Evolutionary conservation across 1,140 invertebrate species (phyloP), one percentile per base, ranked within the genome.

Genomic region (Drosophila azteca): DNA sequence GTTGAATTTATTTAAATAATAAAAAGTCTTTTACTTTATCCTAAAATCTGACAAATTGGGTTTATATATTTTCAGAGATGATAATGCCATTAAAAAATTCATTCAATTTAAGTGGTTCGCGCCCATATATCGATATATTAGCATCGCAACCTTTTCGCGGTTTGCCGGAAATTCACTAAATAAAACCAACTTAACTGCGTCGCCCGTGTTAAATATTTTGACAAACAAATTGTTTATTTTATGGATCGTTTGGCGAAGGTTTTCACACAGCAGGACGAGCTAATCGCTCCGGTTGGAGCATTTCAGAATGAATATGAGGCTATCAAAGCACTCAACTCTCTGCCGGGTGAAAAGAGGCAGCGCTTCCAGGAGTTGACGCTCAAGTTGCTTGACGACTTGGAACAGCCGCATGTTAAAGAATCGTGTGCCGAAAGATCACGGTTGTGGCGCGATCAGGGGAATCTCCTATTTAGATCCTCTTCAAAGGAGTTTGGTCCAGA

Each of bases 261-360:
- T 7, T 87, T 88, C 6, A 44, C 46, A 1, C 20, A 55, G 22
- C 78, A 87, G 26, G 39, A 45, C 15, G 41, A 68, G 20, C 31
- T 82, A 9, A 43, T 88, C 22, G n/a, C 15, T 7, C 49, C 62
- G 1, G 22, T 45, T 26, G 51, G 9, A 1, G 13, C 0, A 0
- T 83, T 62, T 49, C 17, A 77, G 63, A 67, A 81, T 49, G 89
- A 90, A 45, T 66, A 70, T 11, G 65, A 65, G 43, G 69, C 71
- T 8, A 76, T 90, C 6, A 74, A 76, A 43, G 11, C 57, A 1
- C 5, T 83, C 1, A 49, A 71, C 7, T 46, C 22, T 0, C 11
- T 79, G 58, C 60, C 72, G 3, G 17, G 11, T 13, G 20, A 52
- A 5, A 65, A 60, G 8, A 44, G n/a, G 1, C 13, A 43, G 20